Conservation (phyloP, 2,888 invertebrate genomes). For the Sicus ferrugineus region DNA sequence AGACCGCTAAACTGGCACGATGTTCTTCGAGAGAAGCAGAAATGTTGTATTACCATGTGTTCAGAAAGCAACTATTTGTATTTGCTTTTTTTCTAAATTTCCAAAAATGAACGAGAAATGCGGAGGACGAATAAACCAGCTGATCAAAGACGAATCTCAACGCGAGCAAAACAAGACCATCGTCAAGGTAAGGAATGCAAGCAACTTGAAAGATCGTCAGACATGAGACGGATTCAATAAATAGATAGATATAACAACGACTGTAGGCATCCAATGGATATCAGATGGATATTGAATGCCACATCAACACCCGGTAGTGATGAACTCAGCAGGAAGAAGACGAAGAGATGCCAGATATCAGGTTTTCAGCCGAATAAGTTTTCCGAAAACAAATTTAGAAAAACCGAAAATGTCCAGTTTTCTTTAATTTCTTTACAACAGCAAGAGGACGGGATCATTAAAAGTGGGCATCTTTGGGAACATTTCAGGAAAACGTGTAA, state of each 20-base stretch:
- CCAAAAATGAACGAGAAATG: constrained; percentile 24
- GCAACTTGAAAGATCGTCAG: background rate
- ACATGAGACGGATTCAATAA: background rate
- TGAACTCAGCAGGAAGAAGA: no score
- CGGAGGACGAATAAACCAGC: constrained; percentile 24
- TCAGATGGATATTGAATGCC: background rate
- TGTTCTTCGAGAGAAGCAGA: background rate
- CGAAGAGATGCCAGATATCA: no score
- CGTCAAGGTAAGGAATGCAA: background rate
- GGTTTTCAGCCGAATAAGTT: no score
- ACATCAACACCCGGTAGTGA: background rate
- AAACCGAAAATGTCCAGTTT: no score
- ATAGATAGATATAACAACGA: background rate
- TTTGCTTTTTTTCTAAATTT: background rate
- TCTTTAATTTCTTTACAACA: no score
- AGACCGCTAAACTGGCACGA: background rate
- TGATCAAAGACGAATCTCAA: constrained; percentile 3
- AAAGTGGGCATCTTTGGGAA: no score
- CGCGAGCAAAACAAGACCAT: background rate
- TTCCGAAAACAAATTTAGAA: no score
- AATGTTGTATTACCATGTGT: background rate
- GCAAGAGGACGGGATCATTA: no score
- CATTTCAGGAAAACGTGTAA: no score
- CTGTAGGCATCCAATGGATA: background rate
- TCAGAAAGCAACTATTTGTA: background rate